Evolutionary conservation across 2,888 invertebrate genomes (phyloP).

Genomic region (Onthophagus sagittarius): DNA sequence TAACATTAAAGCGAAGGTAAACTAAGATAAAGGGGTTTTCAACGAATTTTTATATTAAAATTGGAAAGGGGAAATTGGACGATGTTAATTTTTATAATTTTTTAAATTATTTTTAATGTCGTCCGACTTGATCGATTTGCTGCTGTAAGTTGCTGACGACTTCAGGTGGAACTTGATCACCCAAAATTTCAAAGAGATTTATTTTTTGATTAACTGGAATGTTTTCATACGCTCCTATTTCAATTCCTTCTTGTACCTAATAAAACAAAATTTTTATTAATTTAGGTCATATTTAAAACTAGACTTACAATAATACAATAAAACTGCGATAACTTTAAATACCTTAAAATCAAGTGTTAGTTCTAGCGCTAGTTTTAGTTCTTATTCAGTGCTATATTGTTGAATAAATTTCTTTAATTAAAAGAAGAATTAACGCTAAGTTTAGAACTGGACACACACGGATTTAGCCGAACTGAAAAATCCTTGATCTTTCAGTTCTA

Average conservation of each 20-base stretch:
- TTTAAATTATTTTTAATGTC: conserved; percentile 47
- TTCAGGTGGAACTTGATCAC: conserved; percentile 81
- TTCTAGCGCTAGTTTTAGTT: too few relatives aligned
- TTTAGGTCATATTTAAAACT: too few relatives aligned
- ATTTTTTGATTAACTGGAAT: conserved; percentile 82
- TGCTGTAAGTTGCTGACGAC: conserved; percentile 83
- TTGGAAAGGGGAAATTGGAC: not conserved
- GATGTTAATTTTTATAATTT: too few relatives aligned
- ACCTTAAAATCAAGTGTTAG: too few relatives aligned
- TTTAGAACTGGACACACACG: too few relatives aligned
- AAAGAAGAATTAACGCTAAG: too few relatives aligned
- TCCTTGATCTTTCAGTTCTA: too few relatives aligned
- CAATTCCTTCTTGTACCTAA: conserved; percentile 79
- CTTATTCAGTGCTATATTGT: too few relatives aligned
- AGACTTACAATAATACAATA: too few relatives aligned
- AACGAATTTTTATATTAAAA: not conserved
- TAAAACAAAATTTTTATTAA: conserved; percentile 21
- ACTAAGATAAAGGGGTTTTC: not conserved
- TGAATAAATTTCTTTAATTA: too few relatives aligned
- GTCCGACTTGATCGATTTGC: conserved; percentile 81
- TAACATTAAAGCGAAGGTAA: not conserved
- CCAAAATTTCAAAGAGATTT: conserved; percentile 78
- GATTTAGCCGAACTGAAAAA: too few relatives aligned
- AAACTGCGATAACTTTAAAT: too few relatives aligned
- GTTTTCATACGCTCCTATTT: conserved; percentile 80